These are phyloP conservation scores for Merluccius polli DNA, from an alignment of 2,797 vertebrate genomes.

Conservation along the genomic window DNA sequence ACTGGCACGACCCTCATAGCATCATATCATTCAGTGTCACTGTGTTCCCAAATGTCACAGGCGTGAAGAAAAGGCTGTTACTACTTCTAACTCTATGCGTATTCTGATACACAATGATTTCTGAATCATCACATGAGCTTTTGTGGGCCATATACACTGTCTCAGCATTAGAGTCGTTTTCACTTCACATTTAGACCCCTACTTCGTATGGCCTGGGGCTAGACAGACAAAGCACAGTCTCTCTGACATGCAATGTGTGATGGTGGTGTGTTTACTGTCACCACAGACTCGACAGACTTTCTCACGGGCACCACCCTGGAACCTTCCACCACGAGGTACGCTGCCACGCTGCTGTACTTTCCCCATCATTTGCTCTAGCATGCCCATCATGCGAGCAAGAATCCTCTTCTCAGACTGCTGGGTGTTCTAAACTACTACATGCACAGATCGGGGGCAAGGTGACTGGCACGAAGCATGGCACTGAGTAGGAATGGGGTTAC, in stretches of 20 bases:
- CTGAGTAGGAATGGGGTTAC: not conserved
- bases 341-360: conserved; percentile 5
- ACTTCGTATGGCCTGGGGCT: conserved; percentile 5
- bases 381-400: not conserved
- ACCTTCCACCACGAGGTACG: conserved; percentile 4
- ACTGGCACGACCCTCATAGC: no score
- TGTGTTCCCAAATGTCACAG: no score
- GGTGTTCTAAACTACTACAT: not conserved
- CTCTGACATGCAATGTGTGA: conserved; percentile 6
- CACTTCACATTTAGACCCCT: no score
- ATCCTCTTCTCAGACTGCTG: not conserved
- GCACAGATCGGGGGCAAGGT: not conserved
- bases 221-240: conserved; percentile 3
- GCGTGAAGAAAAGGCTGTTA: not conserved
- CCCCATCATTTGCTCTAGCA: conserved; percentile 8
- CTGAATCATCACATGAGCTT: not conserved
- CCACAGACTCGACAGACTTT: not conserved
- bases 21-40: no score
- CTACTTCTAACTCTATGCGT: not conserved
- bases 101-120: not conserved
- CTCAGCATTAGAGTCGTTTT: not conserved
- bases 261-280: conserved; percentile 3
- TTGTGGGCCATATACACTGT: not conserved
- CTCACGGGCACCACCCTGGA: not conserved
- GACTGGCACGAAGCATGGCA: not conserved